Conservation (phyloP, 2,888 invertebrate species). For the Perdita meconis region DNA sequence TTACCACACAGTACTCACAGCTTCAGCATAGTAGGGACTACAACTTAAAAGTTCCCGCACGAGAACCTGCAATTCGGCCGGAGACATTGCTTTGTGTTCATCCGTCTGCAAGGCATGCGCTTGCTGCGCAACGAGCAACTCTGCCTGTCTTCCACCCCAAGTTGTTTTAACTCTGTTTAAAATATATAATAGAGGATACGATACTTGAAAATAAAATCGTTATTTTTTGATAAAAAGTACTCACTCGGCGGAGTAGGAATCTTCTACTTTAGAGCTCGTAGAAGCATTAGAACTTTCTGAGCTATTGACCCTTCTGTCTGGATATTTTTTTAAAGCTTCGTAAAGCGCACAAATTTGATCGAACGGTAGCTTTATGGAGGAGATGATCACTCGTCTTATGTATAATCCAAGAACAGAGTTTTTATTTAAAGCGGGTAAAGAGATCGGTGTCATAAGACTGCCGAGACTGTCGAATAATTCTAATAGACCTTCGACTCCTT, state of each 20-base stretch:
- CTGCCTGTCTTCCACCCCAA: slow-evolving; percentile 95
- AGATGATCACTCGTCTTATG: slow-evolving; percentile 91
- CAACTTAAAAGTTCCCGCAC: slow-evolving; percentile 90
- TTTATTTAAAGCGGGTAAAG: slow-evolving; percentile 75
- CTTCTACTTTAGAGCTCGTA: slow-evolving; percentile 53
- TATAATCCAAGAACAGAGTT: slow-evolving; percentile 89
- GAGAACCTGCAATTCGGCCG: slow-evolving; percentile 90
- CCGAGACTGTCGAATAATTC: slow-evolving; percentile 88
- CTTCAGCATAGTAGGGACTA: slow-evolving; percentile 92
- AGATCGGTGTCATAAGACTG: slow-evolving; percentile 86
- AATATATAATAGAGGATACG: slow-evolving; percentile 6
- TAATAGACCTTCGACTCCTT: slow-evolving; percentile 86
- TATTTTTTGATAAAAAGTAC: slow-evolving; percentile 7
- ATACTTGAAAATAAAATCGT: no score
- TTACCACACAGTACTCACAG: slow-evolving; percentile 86
- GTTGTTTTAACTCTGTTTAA: slow-evolving; percentile 86
- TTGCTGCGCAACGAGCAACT: slow-evolving; percentile 94
- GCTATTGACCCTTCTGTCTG: slow-evolving; percentile 43
- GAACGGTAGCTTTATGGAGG: slow-evolving; percentile 93
- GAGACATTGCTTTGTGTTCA: slow-evolving; percentile 91
- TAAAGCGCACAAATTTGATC: slow-evolving; percentile 92
- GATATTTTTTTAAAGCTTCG: slow-evolving; percentile 84
- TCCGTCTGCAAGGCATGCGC: slow-evolving; percentile 92
- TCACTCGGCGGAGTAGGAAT: slow-evolving; percentile 65
- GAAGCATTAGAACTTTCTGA: slow-evolving; percentile 56